phyloP scores from a whole-genome alignment of 1,140 invertebrate species.

The Nomia melanderi region DNA sequence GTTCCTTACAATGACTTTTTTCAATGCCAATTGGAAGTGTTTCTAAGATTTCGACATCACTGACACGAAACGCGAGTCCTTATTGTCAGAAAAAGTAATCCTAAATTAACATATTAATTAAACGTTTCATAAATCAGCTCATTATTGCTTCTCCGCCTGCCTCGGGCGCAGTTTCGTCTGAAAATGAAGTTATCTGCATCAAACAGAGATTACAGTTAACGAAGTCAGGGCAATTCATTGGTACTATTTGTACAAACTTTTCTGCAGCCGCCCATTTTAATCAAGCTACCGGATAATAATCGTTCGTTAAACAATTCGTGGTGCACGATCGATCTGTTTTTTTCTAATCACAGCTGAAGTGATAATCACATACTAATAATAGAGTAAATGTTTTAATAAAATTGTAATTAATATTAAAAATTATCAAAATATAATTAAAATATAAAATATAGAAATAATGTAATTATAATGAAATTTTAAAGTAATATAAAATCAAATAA shows the following conservation, averaged over 20 bases:
- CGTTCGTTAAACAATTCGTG: constrained; percentile 18
- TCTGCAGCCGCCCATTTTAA: constrained; percentile 2
- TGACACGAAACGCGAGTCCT: background rate
- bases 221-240: constrained; percentile 18
- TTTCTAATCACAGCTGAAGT: no score
- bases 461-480: no score
- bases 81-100: background rate
- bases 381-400: no score
- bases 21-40: background rate
- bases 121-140: constrained; percentile 33
- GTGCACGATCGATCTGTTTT: no score
- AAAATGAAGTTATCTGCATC: constrained; percentile 45
- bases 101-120: constrained; percentile 29
- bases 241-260: constrained; percentile 25
- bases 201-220: constrained; percentile 34
- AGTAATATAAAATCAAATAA: no score
- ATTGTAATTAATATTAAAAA: no score
- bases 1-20: background rate
- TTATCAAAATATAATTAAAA: no score
- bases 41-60: background rate
- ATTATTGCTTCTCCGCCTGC: background rate
- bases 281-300: constrained; percentile 7
- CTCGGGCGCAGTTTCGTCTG: background rate
- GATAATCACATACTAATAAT: no score
- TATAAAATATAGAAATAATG: no score